Base-by-base conservation (phyloP, 1,140 invertebrate species). In the Hypothenemus hampei region DNA sequence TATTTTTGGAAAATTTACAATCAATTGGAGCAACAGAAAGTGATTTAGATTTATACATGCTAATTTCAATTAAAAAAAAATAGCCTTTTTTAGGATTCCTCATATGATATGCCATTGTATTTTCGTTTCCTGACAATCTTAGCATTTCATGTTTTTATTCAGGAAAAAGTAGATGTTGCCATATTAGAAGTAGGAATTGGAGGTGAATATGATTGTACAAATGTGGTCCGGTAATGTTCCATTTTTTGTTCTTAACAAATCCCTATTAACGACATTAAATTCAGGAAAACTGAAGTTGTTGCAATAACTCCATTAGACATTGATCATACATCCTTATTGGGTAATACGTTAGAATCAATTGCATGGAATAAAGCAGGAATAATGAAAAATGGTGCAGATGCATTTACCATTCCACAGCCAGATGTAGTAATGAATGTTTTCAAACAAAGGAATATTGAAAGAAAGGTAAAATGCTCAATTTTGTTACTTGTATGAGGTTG, bases 101-200 rank as follows among this genome's bases (percentile, higher is more conserved):
- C 81, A 2, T 65, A 72, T 3, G 87, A 90, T 60, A 91, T 97
- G 86, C 97, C 97, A 1, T 75, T 82, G 6, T 99, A 97, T 72
- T 99, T 99, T 73, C 82, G 86, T 50, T 98, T 98, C 70, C 72
- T 98, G 0, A 98, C 95, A 0, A 76, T 98, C 11, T 76, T 99
- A 75, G 89, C 91, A 11, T 90, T 96, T 61, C 81, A 95, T 65
- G 74, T 97, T 3, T 98, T 99, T 72, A 37, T 93, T 0, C 73
- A 83, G 45, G 86, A 94, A 68, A 81, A 91, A 58, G 83, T 95
- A 4, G 93, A 99, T 70, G 94, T 97, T 5, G 90, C 89, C 1
- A 83, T 99, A 29, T 69, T 99, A 5, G 97, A 99, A 77, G 96
- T 98, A 36, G 97, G 97, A 8, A 96, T 99, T 60, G 97, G 97